phyloP scores from a whole-genome alignment of 2,888 invertebrate genomes.

The Neoaliturus tenellus region DNA sequence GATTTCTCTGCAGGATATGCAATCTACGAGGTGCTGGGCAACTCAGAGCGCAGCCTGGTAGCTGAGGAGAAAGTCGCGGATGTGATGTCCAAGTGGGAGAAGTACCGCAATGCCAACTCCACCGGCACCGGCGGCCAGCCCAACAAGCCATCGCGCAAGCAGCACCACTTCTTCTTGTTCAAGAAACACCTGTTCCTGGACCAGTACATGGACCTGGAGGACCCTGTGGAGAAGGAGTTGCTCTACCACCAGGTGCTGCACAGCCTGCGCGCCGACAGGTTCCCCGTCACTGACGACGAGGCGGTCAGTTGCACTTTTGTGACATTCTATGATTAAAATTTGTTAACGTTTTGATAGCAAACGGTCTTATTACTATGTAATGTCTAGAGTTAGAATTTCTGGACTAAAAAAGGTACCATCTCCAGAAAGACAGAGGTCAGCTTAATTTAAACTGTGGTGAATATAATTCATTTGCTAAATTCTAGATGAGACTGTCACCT shows the following conservation, averaged over 20 bases:
- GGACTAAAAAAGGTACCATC: too few species aligned
- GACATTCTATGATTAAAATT: too few species aligned
- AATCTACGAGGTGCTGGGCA: conserved; percentile 93
- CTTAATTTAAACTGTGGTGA: too few species aligned
- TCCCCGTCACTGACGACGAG: conserved; percentile 95
- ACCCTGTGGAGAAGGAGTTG: conserved; percentile 95
- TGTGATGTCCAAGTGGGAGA: conserved; percentile 97
- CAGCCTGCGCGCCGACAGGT: conserved; percentile 91
- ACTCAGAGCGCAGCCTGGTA: conserved; percentile 89
- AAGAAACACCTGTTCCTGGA: conserved; percentile 91
- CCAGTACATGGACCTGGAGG: conserved; percentile 85
- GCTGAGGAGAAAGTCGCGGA: conserved; percentile 94
- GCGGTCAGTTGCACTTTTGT: too few species aligned
- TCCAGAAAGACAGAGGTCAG: too few species aligned
- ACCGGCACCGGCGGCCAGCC: conserved; percentile 70
- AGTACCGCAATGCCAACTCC: conserved; percentile 85
- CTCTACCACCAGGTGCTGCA: conserved; percentile 96
- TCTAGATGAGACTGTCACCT: too few species aligned
- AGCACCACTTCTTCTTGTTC: conserved; percentile 81
- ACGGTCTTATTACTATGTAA: too few species aligned
- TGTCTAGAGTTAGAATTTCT: too few species aligned
- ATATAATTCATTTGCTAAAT: too few species aligned
- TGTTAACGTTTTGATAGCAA: too few species aligned
- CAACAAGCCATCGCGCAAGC: conserved; percentile 70
- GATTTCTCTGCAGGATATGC: conserved; percentile 96